Evolutionary conservation across 2,113 vertebrate genomes (phyloP), one percentile per base, ranked within the genome.

Genomic region (Dasyprocta punctata): DNA sequence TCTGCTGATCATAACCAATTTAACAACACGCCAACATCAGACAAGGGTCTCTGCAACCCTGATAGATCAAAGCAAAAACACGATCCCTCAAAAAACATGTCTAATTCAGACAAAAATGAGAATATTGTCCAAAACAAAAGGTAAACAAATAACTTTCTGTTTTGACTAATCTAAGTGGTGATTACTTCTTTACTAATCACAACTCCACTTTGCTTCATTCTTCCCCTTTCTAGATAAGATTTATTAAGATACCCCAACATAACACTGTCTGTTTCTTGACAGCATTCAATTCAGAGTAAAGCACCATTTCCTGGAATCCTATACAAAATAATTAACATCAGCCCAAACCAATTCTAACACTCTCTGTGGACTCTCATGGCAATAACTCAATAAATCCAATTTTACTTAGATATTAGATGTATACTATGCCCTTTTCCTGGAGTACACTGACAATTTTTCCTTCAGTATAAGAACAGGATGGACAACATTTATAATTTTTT

Each of bases 51-150:
- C 41, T 36, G 63, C 63, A 63, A 86, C 41, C 61, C 52, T 65
- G 13, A n/a, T 41, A 56, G 56, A 85, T 83, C 38, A 81, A 73
- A 52, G 84, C 36, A 67, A 60, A 96, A 96, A 52, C 24, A 60
- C 77, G 86, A 86, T 89, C 22, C 54, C 30, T 80, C 28, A 86
- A 47, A 69, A 67, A 54, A 54, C 47, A 77, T 41, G 20, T 36
- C 28, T 60, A 80, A 56, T 28, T 82, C 49, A 56, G 28, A 96
- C 9, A 54, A 83, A 94, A 95, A 47, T 44, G 78, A 81, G 19
- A 87, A 13, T 69, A 61, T 16, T 91, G 78, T 44, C 67, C 56
- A 84, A 96, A 89, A 83, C 30, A 86, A 58, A 67, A 89, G 67
- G 49, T 86, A 41, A 61, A 8, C 41, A 41, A 93, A 77, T 1